Conservation (phyloP, 2,797 vertebrate species). For the Enteromius unitaeniatus region DNA sequence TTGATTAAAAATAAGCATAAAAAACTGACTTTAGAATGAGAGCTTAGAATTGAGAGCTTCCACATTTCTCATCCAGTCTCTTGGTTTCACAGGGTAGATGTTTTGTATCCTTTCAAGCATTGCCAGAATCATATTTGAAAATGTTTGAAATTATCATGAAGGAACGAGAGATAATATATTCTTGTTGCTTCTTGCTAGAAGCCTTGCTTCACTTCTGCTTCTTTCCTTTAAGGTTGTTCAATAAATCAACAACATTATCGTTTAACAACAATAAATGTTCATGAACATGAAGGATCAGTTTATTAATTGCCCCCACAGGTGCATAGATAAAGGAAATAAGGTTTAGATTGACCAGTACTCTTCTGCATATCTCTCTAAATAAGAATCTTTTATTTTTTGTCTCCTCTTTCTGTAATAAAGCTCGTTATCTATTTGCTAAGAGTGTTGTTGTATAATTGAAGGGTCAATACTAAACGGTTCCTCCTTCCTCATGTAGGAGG, state of each 20-base stretch:
- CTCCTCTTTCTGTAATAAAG: conserved; percentile 32
- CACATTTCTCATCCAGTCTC: neutral
- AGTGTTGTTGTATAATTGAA: conserved; percentile 55
- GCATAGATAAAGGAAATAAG: conserved; percentile 56
- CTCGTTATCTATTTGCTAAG: conserved; percentile 56
- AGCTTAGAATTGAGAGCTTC: too few species aligned
- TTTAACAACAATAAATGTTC: conserved; percentile 11
- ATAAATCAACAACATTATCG: neutral
- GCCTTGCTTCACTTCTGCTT: neutral
- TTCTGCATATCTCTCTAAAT: neutral
- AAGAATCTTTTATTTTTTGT: conserved; percentile 19
- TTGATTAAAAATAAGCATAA: conserved; percentile 3
- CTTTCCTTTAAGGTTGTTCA: conserved; percentile 36
- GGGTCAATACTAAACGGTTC: conserved; percentile 56
- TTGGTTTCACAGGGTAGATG: neutral
- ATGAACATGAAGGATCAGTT: conserved; percentile 66
- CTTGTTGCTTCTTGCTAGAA: neutral
- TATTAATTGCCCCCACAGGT: conserved; percentile 70
- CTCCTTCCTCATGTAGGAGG: neutral
- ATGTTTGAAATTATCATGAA: neutral
- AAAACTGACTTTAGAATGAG: conserved; percentile 1
- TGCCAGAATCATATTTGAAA: neutral
- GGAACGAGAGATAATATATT: neutral
- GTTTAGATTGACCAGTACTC: conserved; percentile 51
- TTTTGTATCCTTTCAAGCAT: neutral